Conservation (phyloP, 2,888 invertebrate species). For the Pristionchus entomophagus region DNA sequence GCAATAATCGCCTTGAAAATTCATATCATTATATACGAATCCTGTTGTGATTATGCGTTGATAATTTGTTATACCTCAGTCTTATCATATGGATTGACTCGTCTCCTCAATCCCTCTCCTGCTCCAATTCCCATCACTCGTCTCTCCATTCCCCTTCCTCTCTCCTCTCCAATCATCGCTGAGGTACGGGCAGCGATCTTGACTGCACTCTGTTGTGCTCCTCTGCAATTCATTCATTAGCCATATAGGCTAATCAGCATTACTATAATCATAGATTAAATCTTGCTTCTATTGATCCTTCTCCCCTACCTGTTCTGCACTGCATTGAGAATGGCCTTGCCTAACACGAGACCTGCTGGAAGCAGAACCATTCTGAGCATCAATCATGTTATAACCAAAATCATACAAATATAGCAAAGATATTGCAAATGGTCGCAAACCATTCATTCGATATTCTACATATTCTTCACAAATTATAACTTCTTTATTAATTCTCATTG, state of each 20-base stretch:
- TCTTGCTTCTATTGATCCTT: not conserved
- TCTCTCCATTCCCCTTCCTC: constrained; percentile 16
- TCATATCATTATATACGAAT: too few relatives aligned
- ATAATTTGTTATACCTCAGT: not conserved
- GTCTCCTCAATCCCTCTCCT: not conserved
- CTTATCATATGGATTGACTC: constrained; percentile 33
- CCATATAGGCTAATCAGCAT: not conserved
- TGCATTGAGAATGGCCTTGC: constrained; percentile 39
- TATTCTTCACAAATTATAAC: not conserved
- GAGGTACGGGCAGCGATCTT: constrained; percentile 5
- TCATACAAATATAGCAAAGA: constrained; percentile 14
- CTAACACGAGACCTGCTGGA: constrained; percentile 47
- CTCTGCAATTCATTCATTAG: constrained; percentile 11
- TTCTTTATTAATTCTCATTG: not conserved
- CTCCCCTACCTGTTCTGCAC: constrained; percentile 24
- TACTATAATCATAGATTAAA: not conserved
- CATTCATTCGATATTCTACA: not conserved
- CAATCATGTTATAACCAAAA: not conserved
- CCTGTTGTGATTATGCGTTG: too few relatives aligned
- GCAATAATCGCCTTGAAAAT: too few relatives aligned
- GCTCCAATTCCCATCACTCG: not conserved
- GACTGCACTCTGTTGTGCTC: constrained; percentile 9
- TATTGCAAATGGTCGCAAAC: constrained; percentile 5
- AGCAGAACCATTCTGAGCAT: constrained; percentile 23
- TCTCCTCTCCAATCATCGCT: constrained; percentile 25